Base-by-base conservation (phyloP, 2,888 invertebrate species). In the Argyresthia albistria region DNA sequence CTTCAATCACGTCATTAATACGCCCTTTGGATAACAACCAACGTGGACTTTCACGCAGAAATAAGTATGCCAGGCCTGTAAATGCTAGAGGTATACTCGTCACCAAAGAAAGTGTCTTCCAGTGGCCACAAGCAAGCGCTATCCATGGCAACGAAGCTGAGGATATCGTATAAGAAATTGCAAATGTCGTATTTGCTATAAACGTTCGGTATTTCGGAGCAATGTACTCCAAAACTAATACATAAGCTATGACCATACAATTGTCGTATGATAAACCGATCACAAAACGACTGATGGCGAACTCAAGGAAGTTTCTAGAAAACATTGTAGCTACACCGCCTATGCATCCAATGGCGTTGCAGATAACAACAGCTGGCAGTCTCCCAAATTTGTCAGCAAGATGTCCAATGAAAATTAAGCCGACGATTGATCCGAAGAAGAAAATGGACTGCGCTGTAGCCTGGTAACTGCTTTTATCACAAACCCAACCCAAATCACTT, bases 21-120 rank as follows among this genome's bases (percentile, higher is more conserved):
- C 70, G 69, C n/a, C 75, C 76, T 64, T 64, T 72, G 36, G 76
- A 70, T 35, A 77, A 59, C 25, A 77, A 57, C 77, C 77, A 78
- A 58, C 73, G 69, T 42, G 77, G 74, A 57, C 78, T 78, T 63
- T 78, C 78, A 16, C 73, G 75, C 54, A 78, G 53, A 45, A 72
- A 59, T 15, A 75, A 64, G 43, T 71, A 73, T 49, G 73, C 54
- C n/a, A 78, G 58, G 37, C 76, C 36, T 52, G 67, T 71, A 42
- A 70, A 57, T 0, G 59, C 67, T 54, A 76, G 6, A 7, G 55
- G 54, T 11, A 57, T 35, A 46, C 55, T 53, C 7, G 55, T 55
- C 10, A 46, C 55, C 43, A 57, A 50, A 7, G 50, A 51, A 4
- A 53, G 46, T 10, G 42, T 53, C 37, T 55, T 53, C 56, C 56